Conservation (phyloP, 1,140 invertebrate genomes). For the Trypoxylus dichotomus region DNA sequence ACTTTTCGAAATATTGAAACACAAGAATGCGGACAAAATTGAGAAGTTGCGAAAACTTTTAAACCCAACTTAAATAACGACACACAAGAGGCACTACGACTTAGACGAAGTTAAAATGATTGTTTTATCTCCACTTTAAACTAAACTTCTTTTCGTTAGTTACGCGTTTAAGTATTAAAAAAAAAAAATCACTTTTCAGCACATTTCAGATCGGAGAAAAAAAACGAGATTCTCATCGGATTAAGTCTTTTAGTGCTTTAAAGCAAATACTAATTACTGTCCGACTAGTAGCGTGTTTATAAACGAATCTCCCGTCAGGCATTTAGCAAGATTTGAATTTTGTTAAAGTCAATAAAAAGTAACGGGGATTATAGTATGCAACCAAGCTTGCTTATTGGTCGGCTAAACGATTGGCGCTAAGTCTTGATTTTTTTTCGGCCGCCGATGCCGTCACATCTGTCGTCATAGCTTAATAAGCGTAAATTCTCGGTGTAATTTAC, state of each 20-base stretch:
- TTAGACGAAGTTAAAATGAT: too few relatives aligned
- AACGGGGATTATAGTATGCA: neutral
- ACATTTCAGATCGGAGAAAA: neutral
- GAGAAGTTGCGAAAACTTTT: neutral
- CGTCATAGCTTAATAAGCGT: neutral
- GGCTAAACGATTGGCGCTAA: neutral
- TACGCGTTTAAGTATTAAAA: neutral
- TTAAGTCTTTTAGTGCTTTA: conserved; percentile 1
- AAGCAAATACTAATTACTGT: neutral
- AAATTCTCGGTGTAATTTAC: neutral
- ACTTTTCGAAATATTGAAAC: neutral
- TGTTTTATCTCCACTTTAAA: neutral
- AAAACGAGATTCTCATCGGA: neutral
- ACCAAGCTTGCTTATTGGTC: neutral
- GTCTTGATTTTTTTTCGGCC: neutral
- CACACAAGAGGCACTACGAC: neutral
- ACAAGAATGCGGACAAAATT: neutral
- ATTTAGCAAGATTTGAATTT: neutral
- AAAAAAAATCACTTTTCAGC: neutral
- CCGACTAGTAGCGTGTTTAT: neutral
- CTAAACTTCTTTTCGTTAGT: neutral
- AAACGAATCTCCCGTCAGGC: neutral
- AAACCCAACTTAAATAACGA: too few relatives aligned
- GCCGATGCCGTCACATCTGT: neutral
- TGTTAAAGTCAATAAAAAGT: neutral